A percentile compares a stretch with the other conserved stretches of the same genome.
phyloP scores from a whole-genome alignment of 2,113 vertebrate species.

The Myiagra hebetior region DNA sequence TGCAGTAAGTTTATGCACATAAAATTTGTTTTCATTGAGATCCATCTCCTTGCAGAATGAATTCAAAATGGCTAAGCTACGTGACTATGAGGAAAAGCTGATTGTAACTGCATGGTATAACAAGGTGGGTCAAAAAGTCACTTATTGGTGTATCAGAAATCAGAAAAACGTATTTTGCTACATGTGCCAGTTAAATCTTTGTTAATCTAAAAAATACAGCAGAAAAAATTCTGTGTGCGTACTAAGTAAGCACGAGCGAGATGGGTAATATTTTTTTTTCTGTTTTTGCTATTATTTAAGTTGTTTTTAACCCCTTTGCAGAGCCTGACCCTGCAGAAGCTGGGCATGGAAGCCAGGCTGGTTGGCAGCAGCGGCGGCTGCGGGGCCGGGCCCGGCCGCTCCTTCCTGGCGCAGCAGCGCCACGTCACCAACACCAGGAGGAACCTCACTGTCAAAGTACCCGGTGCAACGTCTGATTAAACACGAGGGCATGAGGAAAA shows the following conservation, averaged over 20 bases:
- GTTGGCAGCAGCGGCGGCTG: constrained; percentile 65
- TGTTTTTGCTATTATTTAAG: background rate
- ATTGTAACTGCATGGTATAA: constrained; percentile 98
- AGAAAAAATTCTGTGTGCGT: rapidly evolving
- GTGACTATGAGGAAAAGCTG: constrained; percentile 92
- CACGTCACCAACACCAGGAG: constrained; percentile 87
- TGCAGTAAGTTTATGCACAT: background rate
- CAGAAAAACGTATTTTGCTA: background rate
- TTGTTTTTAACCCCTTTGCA: constrained; percentile 45
- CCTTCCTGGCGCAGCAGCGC: constrained; percentile 92
- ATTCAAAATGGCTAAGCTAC: constrained; percentile 89
- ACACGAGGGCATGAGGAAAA: constrained; percentile 41
- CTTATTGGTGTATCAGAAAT: background rate
- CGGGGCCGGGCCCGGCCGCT: constrained; percentile 75
- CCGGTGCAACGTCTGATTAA: constrained; percentile 82
- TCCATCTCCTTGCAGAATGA: constrained; percentile 74
- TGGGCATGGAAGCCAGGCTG: constrained; percentile 89
- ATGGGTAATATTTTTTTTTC: rapidly evolving
- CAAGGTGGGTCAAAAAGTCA: constrained; percentile 77
- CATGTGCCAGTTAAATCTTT: background rate
- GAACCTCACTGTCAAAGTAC: constrained; percentile 80
- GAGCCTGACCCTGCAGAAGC: constrained; percentile 92
- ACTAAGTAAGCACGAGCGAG: background rate
- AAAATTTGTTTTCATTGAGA: background rate
- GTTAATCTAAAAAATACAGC: background rate